Percentiles rank a stretch among this genome's conserved stretches.
phyloP scores from a whole-genome alignment of 2,113 vertebrate species.

The Felis chaus region DNA sequence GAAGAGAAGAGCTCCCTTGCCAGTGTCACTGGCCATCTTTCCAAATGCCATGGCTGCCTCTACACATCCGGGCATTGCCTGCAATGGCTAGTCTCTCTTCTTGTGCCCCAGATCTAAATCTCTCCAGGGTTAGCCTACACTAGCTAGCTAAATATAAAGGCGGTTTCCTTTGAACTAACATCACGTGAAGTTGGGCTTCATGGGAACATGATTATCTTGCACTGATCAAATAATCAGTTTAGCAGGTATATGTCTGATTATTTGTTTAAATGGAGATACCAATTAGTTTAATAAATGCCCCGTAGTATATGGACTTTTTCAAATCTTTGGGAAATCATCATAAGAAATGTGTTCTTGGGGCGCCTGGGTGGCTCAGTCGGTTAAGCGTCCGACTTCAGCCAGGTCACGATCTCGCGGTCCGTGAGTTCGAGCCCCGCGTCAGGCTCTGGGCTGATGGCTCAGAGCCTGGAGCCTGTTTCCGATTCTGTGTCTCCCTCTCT shows the following conservation, averaged over 20 bases:
- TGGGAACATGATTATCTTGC: slow-evolving; percentile 15
- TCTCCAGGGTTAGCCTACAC: neutral
- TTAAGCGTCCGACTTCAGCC: too few relatives aligned
- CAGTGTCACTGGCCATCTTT: neutral
- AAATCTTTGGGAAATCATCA: slow-evolving; percentile 18
- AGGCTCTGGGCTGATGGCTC: too few relatives aligned
- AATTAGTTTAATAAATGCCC: slow-evolving; percentile 57
- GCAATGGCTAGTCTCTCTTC: neutral
- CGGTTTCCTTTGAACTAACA: neutral
- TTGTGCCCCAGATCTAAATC: neutral
- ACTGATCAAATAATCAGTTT: neutral
- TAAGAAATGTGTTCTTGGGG: neutral
- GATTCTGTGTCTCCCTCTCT: too few relatives aligned
- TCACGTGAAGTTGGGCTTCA: neutral
- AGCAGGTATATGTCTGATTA: neutral
- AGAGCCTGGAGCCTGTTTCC: too few relatives aligned
- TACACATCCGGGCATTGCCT: neutral
- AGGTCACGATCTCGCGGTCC: too few relatives aligned
- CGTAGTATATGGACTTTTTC: slow-evolving; percentile 15
- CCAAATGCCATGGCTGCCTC: neutral
- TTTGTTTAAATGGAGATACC: neutral
- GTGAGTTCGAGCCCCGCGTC: too few relatives aligned
- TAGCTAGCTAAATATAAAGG: neutral
- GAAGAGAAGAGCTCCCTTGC: neutral
- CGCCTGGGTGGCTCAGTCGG: too few relatives aligned